Percentiles rank a stretch among this genome's conserved stretches.
These are phyloP conservation scores for Setophaga coronata DNA, from an alignment of 2,113 vertebrate genomes.

Conservation along the genomic window DNA sequence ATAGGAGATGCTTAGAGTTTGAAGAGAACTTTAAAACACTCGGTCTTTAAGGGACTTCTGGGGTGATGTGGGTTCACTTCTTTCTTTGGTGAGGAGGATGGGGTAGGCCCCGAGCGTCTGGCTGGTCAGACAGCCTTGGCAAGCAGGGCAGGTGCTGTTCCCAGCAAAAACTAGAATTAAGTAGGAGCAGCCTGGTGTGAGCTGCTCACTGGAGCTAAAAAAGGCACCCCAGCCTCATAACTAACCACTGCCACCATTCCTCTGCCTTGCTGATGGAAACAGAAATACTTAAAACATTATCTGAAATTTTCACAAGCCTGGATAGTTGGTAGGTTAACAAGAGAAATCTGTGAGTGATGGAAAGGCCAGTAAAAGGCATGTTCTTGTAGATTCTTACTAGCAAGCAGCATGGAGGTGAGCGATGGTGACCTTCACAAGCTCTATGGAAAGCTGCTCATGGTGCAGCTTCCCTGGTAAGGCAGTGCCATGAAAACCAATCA, in stretches of 20 bases:
- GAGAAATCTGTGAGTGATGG: neutral
- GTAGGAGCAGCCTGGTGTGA: neutral
- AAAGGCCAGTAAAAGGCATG: neutral
- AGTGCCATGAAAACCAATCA: neutral
- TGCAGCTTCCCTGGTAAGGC: neutral
- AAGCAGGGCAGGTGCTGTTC: neutral
- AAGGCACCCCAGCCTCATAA: neutral
- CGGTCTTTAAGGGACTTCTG: neutral
- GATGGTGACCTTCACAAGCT: neutral
- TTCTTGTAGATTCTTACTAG: neutral
- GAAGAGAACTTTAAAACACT: neutral
- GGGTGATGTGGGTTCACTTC: neutral
- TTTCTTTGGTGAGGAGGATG: neutral
- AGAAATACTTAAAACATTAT: neutral
- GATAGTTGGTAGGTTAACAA: neutral
- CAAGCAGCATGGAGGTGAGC: accelerated
- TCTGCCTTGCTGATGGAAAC: neutral
- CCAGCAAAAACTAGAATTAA: neutral
- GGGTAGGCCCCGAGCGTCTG: accelerated
- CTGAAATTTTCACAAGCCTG: neutral
- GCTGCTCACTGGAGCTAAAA: neutral
- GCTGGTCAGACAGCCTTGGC: neutral
- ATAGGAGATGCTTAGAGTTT: neutral
- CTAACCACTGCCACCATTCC: neutral
- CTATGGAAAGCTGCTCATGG: neutral